A percentile compares a stretch with the other conserved stretches of the same genome.
phyloP scores from a whole-genome alignment of 2,888 invertebrate genomes.

The Theristus sp. region DNA sequence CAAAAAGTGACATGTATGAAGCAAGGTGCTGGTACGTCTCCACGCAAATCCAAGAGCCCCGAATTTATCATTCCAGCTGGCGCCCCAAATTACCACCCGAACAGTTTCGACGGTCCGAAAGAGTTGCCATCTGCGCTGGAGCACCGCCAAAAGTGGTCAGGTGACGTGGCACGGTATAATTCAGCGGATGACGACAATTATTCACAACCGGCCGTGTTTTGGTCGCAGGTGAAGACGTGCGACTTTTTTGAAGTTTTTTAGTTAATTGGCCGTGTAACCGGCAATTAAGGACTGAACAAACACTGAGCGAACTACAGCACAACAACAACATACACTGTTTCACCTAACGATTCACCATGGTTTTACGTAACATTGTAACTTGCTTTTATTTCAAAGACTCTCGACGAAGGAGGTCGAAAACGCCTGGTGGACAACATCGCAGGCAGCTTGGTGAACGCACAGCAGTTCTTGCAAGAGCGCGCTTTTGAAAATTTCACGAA shows the following conservation, averaged over 20 bases:
- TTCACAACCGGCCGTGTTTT: conserved; percentile 61
- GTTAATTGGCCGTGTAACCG: too few relatives aligned
- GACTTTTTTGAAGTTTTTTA: too few relatives aligned
- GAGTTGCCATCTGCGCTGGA: conserved; percentile 47
- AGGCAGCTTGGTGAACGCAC: conserved; percentile 53
- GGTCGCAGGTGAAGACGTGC: too few relatives aligned
- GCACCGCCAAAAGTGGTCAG: conserved; percentile 44
- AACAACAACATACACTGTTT: too few relatives aligned
- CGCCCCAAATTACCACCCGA: conserved; percentile 86
- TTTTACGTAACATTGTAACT: too few relatives aligned
- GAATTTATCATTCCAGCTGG: conserved; percentile 38
- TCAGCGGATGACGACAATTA: conserved; percentile 73
- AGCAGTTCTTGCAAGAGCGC: conserved; percentile 60
- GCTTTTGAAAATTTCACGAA: conserved; percentile 62
- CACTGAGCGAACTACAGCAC: too few relatives aligned
- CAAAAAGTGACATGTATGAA: too few relatives aligned
- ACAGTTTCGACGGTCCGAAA: conserved; percentile 70
- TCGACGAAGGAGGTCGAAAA: conserved; percentile 51
- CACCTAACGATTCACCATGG: too few relatives aligned
- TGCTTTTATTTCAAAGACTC: conserved; percentile 34
- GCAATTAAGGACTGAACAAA: too few relatives aligned
- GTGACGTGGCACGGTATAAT: conserved; percentile 61
- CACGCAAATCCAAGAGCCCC: neutral
- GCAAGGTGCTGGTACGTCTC: neutral
- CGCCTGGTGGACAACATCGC: conserved; percentile 61